Evolutionary conservation across 2,797 vertebrate genomes (phyloP), one percentile per base, ranked within the genome.

Genomic region (Smutsia gigantea): DNA sequence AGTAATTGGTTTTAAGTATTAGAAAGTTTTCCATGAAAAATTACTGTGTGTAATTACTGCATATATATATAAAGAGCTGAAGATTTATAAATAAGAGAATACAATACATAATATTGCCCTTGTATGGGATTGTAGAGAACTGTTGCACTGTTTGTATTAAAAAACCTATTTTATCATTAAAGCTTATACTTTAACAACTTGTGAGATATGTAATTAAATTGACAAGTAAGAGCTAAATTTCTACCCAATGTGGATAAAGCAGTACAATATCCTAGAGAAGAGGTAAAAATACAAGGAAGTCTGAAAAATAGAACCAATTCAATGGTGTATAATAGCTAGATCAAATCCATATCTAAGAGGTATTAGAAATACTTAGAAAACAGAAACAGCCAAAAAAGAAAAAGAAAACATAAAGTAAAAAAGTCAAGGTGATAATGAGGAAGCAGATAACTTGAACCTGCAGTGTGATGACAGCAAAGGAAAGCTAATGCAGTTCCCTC

Each of bases 121-220:
- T 66, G 10, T 42, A 86, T 85, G 37, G 25, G 61, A 91, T 68
- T 63, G 37, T 72, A 86, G 55, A 90, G 14, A 95, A 71, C 61
- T 46, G 14, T 64, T 75, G n/a, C 17, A 25, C 25, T 59, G 9
- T 46, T 78, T 21, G 9, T 59, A 59, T 82, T 87, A 31, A 86
- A 72, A 63, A 90, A 77, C 31, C 5, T 34, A 74, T 39, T 83
- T 93, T 72, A 74, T 91, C 11, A 46, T 93, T 71, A 71, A 83
- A 68, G 23, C 46, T 93, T 82, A 57, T 59, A 37, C 61, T 88
- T 92, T 87, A 87, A 57, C 1, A 53, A 90, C 34, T 84, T 90
- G 42, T 74, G 46, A 97, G 91, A 66, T 82, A 55, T 59, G n/a
- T 64, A 91, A 71, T 93, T 89, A 93, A 89, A 66, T 59, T 85